phyloP scores from a whole-genome alignment of 2,888 invertebrate species.

The Scaptomyza reducta region DNA sequence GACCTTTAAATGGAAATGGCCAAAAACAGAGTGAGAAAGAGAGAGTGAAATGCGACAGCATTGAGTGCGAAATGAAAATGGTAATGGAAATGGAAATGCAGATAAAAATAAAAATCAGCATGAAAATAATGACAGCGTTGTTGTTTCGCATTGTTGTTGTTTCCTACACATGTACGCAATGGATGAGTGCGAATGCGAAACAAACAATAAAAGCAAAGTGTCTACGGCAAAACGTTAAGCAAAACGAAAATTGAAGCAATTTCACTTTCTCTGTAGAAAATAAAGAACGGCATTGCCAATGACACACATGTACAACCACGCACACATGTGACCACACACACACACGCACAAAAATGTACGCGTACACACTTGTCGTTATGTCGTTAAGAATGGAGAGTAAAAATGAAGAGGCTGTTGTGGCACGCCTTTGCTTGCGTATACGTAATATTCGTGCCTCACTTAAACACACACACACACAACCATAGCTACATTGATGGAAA shows the following conservation, averaged over 20 bases:
- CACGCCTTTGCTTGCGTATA: slow-evolving; percentile 73
- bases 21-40: slow-evolving; percentile 7
- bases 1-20: slow-evolving; percentile 40
- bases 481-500: slow-evolving; percentile 71
- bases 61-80: slow-evolving; percentile 44
- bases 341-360: slow-evolving; percentile 30
- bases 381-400: slow-evolving; percentile 67
- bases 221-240: slow-evolving; percentile 75
- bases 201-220: slow-evolving; percentile 80
- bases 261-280: slow-evolving; percentile 56
- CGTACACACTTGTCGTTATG: slow-evolving; percentile 56
- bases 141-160: slow-evolving; percentile 14
- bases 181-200: slow-evolving; percentile 41
- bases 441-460: slow-evolving; percentile 63
- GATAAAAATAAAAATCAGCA: slow-evolving; percentile 80
- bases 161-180: slow-evolving; percentile 21
- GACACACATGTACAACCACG: slow-evolving; percentile 40
- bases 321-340: slow-evolving; percentile 25
- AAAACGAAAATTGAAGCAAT: slow-evolving; percentile 81
- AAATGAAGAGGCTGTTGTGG: slow-evolving; percentile 76
- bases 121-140: slow-evolving; percentile 76
- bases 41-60: background rate
- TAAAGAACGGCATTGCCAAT: slow-evolving; percentile 61
- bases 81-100: slow-evolving; percentile 78
- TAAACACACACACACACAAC: background rate